A percentile compares a stretch with the other conserved stretches of the same genome.
Conservation (phyloP, 2,113 vertebrate genomes). For the Puma concolor region DNA sequence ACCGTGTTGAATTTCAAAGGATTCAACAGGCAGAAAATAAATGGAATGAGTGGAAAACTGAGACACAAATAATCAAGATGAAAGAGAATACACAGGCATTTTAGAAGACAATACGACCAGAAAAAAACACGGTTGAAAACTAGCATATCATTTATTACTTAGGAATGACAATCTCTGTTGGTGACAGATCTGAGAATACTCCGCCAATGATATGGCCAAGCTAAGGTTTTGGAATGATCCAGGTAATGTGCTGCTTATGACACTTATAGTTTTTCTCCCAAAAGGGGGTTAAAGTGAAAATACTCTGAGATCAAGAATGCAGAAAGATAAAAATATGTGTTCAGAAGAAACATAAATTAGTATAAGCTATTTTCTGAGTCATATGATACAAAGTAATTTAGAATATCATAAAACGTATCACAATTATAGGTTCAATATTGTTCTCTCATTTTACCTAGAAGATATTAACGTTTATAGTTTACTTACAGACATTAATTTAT, state of each 20-base stretch:
- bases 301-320: not conserved
- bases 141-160: not conserved
- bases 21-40: not conserved
- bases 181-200: not conserved
- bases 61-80: not conserved
- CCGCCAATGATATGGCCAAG: not conserved
- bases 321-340: not conserved
- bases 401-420: not conserved
- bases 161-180: not conserved
- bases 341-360: not conserved
- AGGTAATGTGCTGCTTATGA: not conserved
- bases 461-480: not conserved
- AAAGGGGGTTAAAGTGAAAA: not conserved
- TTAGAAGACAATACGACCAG: not conserved
- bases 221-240: not conserved
- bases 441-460: not conserved
- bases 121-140: not conserved
- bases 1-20: not conserved
- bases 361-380: not conserved
- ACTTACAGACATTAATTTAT: not conserved
- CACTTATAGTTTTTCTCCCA: not conserved
- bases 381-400: not conserved
- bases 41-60: not conserved
- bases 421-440: not conserved
- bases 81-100: not conserved